These are phyloP conservation scores for Pentamera pediparva DNA, from an alignment of 53 echinoderm and acorn worm species.

Conservation along the genomic window DNA sequence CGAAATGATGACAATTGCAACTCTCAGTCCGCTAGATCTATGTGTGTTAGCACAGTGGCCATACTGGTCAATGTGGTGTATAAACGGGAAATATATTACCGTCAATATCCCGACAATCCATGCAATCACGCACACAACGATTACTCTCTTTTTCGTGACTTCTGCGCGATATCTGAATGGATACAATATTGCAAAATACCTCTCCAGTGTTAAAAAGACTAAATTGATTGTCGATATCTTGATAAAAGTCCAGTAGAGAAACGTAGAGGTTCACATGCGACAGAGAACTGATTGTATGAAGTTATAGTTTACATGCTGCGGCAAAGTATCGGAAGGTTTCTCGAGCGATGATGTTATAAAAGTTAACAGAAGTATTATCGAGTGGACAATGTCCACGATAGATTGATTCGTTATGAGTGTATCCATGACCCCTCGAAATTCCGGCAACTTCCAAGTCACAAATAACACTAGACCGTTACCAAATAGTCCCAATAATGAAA, in stretches of 20 bases:
- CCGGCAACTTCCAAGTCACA: neutral
- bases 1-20: neutral
- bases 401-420: slow-evolving; percentile 12
- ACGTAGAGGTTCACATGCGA: neutral
- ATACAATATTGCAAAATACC: slow-evolving; percentile 6
- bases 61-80: neutral
- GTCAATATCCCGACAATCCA: neutral
- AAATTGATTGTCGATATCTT: slow-evolving; percentile 3
- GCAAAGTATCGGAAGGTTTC: too few relatives aligned
- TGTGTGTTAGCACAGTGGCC: neutral
- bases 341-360: neutral
- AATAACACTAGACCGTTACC: slow-evolving; percentile 2
- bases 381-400: neutral
- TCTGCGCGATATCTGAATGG: neutral
- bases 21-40: neutral
- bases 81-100: neutral
- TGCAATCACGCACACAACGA: neutral
- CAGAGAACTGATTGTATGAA: neutral
- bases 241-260: slow-evolving; percentile 1
- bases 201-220: slow-evolving; percentile 17
- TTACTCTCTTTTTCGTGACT: neutral
- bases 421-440: neutral
- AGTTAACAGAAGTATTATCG: neutral
- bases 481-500: neutral
- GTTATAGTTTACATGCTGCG: neutral